phyloP scores from a whole-genome alignment of 2,797 vertebrate genomes.

The Buceros bicornis region DNA sequence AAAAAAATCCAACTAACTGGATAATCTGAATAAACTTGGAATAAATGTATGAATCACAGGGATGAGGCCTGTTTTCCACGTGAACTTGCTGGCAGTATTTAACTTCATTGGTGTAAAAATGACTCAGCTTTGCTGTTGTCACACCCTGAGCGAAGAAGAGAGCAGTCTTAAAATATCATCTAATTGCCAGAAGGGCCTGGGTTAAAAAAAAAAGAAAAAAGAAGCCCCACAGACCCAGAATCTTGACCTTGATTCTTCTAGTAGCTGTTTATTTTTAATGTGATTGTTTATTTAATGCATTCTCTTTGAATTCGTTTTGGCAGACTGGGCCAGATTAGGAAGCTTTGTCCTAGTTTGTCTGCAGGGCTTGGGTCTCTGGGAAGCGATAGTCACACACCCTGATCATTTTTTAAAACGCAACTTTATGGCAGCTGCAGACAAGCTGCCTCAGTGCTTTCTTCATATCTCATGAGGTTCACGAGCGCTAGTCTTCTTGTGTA shows the following conservation, averaged over 20 bases:
- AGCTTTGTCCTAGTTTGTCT: conserved; percentile 18
- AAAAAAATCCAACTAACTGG: neutral
- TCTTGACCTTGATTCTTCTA: neutral
- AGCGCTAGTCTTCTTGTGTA: neutral
- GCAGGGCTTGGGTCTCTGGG: neutral
- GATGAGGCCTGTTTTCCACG: neutral
- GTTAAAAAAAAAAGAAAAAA: neutral
- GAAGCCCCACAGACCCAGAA: neutral
- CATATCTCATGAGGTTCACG: neutral
- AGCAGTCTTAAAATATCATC: conserved; percentile 34
- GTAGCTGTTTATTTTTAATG: conserved; percentile 39
- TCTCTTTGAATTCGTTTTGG: conserved; percentile 23
- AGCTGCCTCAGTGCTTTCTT: neutral
- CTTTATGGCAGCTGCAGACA: neutral
- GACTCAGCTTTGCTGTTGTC: conserved; percentile 56
- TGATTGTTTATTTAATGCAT: conserved; percentile 38
- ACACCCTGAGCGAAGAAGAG: conserved; percentile 25
- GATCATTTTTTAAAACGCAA: neutral
- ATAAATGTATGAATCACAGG: neutral
- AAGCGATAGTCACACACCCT: neutral
- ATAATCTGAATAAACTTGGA: conserved; percentile 18
- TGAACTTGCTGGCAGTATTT: conserved; percentile 12
- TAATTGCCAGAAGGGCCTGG: conserved; percentile 35
- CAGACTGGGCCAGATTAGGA: neutral
- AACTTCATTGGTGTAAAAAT: conserved; percentile 50